phyloP scores from a whole-genome alignment of 2,113 vertebrate genomes.

The Oxyruncus cristatus region DNA sequence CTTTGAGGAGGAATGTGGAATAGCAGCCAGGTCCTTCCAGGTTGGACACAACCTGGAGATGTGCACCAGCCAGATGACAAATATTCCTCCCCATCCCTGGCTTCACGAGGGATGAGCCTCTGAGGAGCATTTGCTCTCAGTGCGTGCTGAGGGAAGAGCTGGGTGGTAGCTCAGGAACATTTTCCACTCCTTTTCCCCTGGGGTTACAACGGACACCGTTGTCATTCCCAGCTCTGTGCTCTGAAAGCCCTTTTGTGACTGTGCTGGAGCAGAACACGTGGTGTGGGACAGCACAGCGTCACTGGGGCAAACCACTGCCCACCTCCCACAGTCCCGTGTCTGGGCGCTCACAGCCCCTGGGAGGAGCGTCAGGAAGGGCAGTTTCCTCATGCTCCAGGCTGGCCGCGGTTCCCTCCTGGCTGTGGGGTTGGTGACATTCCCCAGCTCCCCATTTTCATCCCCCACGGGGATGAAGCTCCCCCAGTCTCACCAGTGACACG shows the following conservation, averaged over 20 bases:
- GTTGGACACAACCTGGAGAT: background rate
- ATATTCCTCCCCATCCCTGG: background rate
- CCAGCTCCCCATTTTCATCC: background rate
- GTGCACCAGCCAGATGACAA: background rate
- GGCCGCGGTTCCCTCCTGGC: background rate
- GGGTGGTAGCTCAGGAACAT: rapidly evolving
- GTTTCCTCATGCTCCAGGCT: background rate
- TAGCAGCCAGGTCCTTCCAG: background rate
- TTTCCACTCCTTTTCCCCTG: background rate
- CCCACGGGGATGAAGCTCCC: rapidly evolving
- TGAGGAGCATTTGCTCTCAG: background rate
- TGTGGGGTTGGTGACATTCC: background rate
- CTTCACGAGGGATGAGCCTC: background rate
- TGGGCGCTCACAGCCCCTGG: rapidly evolving
- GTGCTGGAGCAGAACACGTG: rapidly evolving
- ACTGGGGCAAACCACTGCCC: background rate
- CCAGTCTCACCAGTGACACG: background rate
- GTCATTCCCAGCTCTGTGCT: rapidly evolving
- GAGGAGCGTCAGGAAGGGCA: background rate
- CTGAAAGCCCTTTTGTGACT: background rate
- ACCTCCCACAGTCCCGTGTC: background rate
- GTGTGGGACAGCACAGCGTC: background rate
- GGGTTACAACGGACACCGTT: background rate
- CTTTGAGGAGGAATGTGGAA: rapidly evolving
- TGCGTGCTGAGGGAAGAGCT: background rate